Evolutionary conservation across 2,888 invertebrate species (phyloP), one percentile per base, ranked within the genome.

Genomic region (Aporophyla lueneburgensis): DNA sequence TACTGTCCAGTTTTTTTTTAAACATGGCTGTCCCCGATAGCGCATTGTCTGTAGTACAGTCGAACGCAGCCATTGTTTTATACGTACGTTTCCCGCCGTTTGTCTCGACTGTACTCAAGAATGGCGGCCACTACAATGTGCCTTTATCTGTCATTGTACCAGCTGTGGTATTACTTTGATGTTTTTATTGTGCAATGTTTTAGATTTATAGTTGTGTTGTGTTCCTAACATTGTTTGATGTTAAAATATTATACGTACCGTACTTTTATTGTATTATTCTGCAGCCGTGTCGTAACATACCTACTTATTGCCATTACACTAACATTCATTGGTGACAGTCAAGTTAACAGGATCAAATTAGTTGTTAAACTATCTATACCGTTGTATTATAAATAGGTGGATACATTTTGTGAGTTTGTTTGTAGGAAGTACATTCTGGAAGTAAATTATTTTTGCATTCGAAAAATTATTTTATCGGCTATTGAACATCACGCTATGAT

Each of bases 21-120:
- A 63, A 49, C 70, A 7, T n/a, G 33, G 16, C 54, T 68, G 82
- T 84, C 66, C 82, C 21, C 78, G 62, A 87, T 87, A 87, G 62
- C n/a, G 19, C 43, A 84, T 86, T 87, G 82, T 87, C 72, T 67
- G 65, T 10, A 19, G 83, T 76, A 84, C 71, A 72, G 72, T 80
- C 71, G 78, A 76, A 80, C 80, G 75, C 70, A 74, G 72, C 80
- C 67, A 84, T 87, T 87, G 87, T 87, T 88, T 84, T 56, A 63
- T 21, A 75, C 70, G 59, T 62, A 33, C 70, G 78, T 72, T 85
- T 67, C 66, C 77, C 71, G 46, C 78, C 59, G 86, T 80, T 84
- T 75, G 86, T 78, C 77, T 73, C 72, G 69, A 58, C 80, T 73
- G 73, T 76, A 76, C 83, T 56, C 68, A 76, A 86, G 83, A 87